Percentiles rank a stretch among this genome's conserved stretches.
phyloP scores from a whole-genome alignment of 2,797 vertebrate genomes.

The Novumbra hubbsi region DNA sequence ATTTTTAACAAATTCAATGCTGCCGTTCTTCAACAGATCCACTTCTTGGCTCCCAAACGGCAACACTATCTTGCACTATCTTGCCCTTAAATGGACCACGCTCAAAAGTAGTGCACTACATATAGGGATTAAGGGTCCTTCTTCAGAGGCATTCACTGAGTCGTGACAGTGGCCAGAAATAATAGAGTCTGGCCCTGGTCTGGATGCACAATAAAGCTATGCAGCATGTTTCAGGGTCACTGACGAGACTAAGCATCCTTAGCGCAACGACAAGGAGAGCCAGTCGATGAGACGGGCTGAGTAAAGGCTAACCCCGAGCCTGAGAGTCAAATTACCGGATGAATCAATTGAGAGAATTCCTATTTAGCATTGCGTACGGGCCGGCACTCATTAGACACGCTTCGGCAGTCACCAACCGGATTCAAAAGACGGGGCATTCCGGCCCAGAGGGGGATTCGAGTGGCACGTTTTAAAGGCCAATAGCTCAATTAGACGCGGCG shows the following conservation, averaged over 20 bases:
- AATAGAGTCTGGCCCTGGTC: neutral
- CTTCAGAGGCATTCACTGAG: neutral
- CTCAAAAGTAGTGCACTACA: neutral
- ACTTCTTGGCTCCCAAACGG: neutral
- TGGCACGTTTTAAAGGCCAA: constrained; percentile 33
- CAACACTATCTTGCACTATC: neutral
- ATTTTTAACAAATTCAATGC: neutral
- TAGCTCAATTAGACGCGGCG: neutral
- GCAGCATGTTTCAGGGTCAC: neutral
- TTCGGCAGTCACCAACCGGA: constrained; percentile 63
- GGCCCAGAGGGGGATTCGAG: constrained; percentile 50
- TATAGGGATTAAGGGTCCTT: neutral
- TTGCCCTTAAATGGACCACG: neutral
- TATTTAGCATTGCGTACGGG: constrained; percentile 69
- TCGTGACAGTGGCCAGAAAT: neutral
- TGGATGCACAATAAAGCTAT: neutral
- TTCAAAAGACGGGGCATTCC: constrained; percentile 59
- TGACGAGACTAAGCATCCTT: neutral
- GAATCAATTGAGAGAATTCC: constrained; percentile 65
- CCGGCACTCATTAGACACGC: constrained; percentile 69
- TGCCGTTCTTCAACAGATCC: neutral
- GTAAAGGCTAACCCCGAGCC: constrained; percentile 60
- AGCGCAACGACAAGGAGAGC: constrained; percentile 17
- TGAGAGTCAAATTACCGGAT: constrained; percentile 66
- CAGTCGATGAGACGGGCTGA: constrained; percentile 57